Conservation (phyloP, 2,113 vertebrate genomes). For the Neodontobutis hainanensis region DNA sequence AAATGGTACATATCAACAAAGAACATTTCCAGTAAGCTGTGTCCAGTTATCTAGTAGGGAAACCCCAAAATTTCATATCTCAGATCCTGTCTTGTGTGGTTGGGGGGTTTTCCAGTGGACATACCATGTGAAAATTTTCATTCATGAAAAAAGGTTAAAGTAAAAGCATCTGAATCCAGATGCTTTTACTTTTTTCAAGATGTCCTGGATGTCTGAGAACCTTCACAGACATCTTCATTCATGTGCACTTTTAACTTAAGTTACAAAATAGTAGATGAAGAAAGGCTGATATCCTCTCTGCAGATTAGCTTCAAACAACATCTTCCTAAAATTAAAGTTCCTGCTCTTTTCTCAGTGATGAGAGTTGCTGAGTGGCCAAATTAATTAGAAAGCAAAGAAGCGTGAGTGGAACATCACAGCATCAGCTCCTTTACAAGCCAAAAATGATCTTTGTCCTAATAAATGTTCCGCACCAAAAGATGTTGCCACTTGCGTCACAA, state of each 20-base stretch:
- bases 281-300: constrained; percentile 11
- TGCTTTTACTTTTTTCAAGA: no score
- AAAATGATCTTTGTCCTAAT: constrained; percentile 62
- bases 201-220: no score
- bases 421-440: constrained; percentile 59
- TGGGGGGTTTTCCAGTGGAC: no score
- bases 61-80: no score
- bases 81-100: no score
- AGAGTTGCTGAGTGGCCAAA: constrained; percentile 43
- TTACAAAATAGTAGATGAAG: background rate
- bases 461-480: constrained; percentile 27
- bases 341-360: constrained; percentile 45
- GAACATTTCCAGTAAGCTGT: no score
- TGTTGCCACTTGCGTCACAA: constrained; percentile 2
- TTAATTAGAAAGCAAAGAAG: constrained; percentile 52
- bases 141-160: no score
- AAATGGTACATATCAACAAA: no score
- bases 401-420: constrained; percentile 35
- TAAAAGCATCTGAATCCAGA: no score
- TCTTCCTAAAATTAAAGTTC: constrained; percentile 31
- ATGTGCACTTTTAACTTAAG: background rate
- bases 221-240: no score
- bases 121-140: no score
- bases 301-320: constrained; percentile 22
- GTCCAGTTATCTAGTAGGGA: no score